Conservation (phyloP, 1,140 invertebrate genomes). For the Nilaparvata lugens region DNA sequence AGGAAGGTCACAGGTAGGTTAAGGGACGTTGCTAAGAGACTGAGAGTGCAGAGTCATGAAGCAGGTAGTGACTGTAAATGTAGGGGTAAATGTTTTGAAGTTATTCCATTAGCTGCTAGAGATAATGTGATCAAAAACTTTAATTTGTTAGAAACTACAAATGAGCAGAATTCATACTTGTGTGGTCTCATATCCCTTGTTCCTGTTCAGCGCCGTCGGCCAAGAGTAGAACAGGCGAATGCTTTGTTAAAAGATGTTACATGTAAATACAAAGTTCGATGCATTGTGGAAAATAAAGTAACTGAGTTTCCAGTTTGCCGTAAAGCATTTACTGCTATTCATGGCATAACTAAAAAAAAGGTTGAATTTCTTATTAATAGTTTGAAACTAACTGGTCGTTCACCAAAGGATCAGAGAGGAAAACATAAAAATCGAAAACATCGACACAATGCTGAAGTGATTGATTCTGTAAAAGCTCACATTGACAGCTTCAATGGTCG, state of each 20-base stretch:
- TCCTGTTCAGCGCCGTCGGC: conserved; percentile 9
- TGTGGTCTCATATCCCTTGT: conserved; percentile 9
- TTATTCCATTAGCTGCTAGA: conserved; percentile 9
- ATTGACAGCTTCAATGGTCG: conserved; percentile 2
- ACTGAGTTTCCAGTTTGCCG: conserved; percentile 8
- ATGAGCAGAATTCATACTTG: conserved; percentile 7
- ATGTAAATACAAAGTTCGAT: conserved; percentile 1
- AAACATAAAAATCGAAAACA: conserved; percentile 13
- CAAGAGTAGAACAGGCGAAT: conserved; percentile 4
- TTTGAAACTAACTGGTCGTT: conserved; percentile 9
- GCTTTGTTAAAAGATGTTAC: conserved; percentile 7
- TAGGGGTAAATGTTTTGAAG: conserved; percentile 13
- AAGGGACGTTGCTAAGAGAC: background rate
- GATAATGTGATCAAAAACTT: background rate
- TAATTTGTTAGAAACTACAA: background rate
- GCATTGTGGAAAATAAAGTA: background rate
- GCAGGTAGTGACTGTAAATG: conserved; percentile 7
- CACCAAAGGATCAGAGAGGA: conserved; percentile 11
- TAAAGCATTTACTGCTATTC: conserved; percentile 9
- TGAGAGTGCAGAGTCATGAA: conserved; percentile 12
- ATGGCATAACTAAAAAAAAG: conserved; percentile 12
- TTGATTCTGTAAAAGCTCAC: conserved; percentile 7
- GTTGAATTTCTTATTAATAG: conserved; percentile 8
- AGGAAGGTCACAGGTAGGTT: too few species aligned
- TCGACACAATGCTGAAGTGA: background rate